Conservation (phyloP, 2,888 invertebrate species). For the Athalia cordata region DNA sequence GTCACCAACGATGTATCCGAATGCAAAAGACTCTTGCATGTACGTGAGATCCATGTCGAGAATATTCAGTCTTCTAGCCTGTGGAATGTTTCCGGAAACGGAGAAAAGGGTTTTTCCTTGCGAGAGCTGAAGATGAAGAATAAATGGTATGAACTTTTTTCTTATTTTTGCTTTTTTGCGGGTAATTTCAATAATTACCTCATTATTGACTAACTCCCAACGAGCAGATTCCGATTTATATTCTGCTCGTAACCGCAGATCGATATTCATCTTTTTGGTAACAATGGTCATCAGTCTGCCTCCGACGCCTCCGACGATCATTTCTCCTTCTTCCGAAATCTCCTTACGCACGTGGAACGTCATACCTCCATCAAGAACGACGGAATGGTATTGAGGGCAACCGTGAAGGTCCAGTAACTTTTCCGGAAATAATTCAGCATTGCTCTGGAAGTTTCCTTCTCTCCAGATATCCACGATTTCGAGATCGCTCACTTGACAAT, state of each 20-base stretch:
- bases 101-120: not conserved
- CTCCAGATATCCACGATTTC: conserved; percentile 7
- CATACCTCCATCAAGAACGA: not conserved
- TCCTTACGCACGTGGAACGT: not conserved
- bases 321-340: conserved; percentile 1
- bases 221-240: no score
- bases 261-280: conserved; percentile 17
- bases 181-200: no score
- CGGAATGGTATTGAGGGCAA: conserved; percentile 12
- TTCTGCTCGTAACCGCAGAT: no score
- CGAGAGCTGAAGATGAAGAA: not conserved
- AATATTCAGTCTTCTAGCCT: not conserved
- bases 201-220: no score
- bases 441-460: not conserved
- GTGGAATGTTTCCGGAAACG: not conserved
- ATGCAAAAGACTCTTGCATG: no score
- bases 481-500: conserved; percentile 18
- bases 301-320: not conserved
- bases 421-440: conserved; percentile 14
- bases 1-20: no score
- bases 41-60: not conserved
- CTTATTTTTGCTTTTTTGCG: no score
- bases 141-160: no score
- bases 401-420: conserved; percentile 13
- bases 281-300: conserved; percentile 16